Percentiles rank a stretch among this genome's conserved stretches.
Conservation (phyloP, 35 echinoderm and acorn worm species). For the Ophioderma brevispina region DNA sequence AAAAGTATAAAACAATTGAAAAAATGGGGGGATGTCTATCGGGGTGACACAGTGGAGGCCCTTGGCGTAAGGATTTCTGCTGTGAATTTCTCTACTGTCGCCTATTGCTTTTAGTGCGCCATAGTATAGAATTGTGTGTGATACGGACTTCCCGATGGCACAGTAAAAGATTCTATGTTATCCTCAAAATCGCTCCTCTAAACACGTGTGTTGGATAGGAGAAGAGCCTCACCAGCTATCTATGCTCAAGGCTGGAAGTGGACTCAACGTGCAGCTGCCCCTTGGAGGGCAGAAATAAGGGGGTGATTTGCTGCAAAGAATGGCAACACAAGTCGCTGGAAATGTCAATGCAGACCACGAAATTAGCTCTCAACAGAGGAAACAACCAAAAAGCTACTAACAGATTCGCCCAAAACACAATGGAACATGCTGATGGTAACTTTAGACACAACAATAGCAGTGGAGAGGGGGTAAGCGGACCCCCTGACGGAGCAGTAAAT, state of each 20-base stretch:
- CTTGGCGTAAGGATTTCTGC: conserved; percentile 41
- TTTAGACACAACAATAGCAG: conserved; percentile 41
- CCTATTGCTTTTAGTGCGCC: conserved; percentile 47
- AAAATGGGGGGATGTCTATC: neutral
- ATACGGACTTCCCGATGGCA: conserved; percentile 34
- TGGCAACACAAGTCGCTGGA: conserved; percentile 53
- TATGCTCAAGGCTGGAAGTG: conserved; percentile 23
- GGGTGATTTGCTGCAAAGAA: conserved; percentile 22
- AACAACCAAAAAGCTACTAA: conserved; percentile 20
- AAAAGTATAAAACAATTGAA: conserved; percentile 24
- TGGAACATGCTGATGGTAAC: conserved; percentile 17
- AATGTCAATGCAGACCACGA: conserved; percentile 49
- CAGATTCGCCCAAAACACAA: conserved; percentile 20
- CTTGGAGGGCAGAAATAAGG: conserved; percentile 17
- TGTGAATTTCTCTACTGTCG: conserved; percentile 51
- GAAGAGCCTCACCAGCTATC: conserved; percentile 27
- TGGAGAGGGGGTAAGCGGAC: conserved; percentile 43
- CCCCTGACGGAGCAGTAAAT: conserved; percentile 30
- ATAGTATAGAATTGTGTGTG: conserved; percentile 45
- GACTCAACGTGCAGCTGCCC: conserved; percentile 11
- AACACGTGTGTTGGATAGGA: conserved; percentile 37
- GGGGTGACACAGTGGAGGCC: neutral
- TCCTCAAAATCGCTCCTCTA: conserved; percentile 47
- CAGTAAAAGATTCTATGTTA: conserved; percentile 42
- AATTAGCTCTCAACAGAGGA: conserved; percentile 43